Evolutionary conservation across 2,888 invertebrate species (phyloP), one percentile per base, ranked within the genome.

Genomic region (Mythimna pallens): DNA sequence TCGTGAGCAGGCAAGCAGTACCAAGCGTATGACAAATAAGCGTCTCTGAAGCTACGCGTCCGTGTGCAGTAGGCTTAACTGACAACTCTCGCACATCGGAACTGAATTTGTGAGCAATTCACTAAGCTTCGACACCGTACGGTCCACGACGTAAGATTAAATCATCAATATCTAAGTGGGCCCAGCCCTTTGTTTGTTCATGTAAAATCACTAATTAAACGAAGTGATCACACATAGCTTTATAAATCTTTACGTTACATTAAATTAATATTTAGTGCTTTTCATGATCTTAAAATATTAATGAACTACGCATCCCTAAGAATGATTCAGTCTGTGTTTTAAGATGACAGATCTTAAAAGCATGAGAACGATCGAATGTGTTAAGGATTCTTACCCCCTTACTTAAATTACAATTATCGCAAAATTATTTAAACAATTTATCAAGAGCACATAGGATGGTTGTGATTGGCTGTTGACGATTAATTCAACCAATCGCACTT

Each of bases 131-230:
- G 70, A 78, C 68, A 73, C 73, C 55, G 58, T 78, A 70, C 64
- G 59, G 64, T 66, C 76, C 54, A 58, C 59, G 68, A 66, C 65
- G 50, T 79, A 67, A 79, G 63, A 80, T 78, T 81, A 81, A 68
- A 85, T 74, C 84, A 86, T 82, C 80, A 84, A 82, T 82, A 85
- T 74, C 71, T 81, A 77, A 57, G 59, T 73, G 87, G 86, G 87
- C 86, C 87, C 86, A 87, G 86, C 86, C 86, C 68, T 61, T 68
- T 73, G 65, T 81, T 86, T 86, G 83, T 86, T 86, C 83, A 81
- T 84, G 80, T 83, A 78, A 83, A 81, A 83, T 87, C 80, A 86
- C 86, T 76, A 82, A 78, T 71, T 78, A 83, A 78, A 83, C 30
- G 8, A 74, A 72, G 34, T 36, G 34, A 34, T 40, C 54, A 57